These are phyloP conservation scores for Leptatherina wallacei DNA, from an alignment of 2,797 vertebrate species.

Conservation along the genomic window DNA sequence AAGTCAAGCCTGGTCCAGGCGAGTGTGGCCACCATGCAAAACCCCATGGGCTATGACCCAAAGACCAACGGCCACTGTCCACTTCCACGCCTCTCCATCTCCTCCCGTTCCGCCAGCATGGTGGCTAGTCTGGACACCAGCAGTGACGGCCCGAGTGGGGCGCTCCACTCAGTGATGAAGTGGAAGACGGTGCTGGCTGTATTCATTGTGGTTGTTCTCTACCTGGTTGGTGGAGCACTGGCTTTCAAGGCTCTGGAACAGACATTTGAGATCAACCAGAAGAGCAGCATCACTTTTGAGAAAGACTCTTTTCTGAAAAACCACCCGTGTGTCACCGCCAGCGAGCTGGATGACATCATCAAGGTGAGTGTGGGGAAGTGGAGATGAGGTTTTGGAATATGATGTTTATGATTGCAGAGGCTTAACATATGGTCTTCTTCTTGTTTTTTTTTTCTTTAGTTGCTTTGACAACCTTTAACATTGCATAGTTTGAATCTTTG, in stretches of 20 bases:
- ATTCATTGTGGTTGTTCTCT: constrained; percentile 94
- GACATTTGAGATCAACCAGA: constrained; percentile 92
- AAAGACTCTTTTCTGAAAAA: constrained; percentile 91
- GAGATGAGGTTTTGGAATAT: background rate
- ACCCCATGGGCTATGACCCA: constrained; percentile 85
- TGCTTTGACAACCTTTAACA: background rate
- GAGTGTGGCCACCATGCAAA: constrained; percentile 85
- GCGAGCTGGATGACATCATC: constrained; percentile 91
- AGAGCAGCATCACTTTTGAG: constrained; percentile 90
- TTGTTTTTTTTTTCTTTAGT: background rate
- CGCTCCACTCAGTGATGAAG: constrained; percentile 95
- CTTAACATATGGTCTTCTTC: background rate
- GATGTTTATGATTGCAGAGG: background rate
- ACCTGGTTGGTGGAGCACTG: constrained; percentile 91
- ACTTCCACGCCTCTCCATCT: constrained; percentile 86
- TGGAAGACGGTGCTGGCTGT: constrained; percentile 97
- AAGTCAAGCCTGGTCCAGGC: constrained; percentile 84
- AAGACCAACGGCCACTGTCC: constrained; percentile 86
- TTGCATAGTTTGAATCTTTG: too few relatives aligned
- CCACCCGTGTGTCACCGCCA: constrained; percentile 89
- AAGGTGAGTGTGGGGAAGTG: constrained; percentile 83
- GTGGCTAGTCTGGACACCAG: constrained; percentile 91
- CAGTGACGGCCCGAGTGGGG: constrained; percentile 72
- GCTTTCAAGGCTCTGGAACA: constrained; percentile 92
- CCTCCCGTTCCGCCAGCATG: constrained; percentile 89